Evolutionary conservation across 2,888 invertebrate species (phyloP), one percentile per base, ranked within the genome.

Genomic region (Eupithecia dodoneata): DNA sequence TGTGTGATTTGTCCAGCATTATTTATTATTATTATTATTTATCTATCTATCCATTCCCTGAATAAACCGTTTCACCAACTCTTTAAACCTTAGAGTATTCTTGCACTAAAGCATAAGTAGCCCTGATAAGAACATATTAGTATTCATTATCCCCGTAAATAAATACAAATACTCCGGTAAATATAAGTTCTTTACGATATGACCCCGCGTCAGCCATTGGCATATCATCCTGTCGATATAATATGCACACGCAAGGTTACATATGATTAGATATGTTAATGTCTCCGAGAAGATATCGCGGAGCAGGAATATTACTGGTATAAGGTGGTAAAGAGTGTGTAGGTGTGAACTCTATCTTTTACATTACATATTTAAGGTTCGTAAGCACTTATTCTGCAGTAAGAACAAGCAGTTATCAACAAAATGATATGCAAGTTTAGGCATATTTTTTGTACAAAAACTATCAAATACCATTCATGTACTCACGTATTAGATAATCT

Each of bases 181-280:
- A 65, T 65, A 65, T 65, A 65, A 42, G 9, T 15, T 66, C 47
- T 70, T 45, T 70, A 47, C 47, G 45, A 4, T 45, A 18, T 70
- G 70, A 47, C 70, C 70, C 47, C 70, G 70, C 70, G 13, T 44
- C 41, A 45, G 55, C 52, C 72, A 72, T 76, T 12, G 30, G 55
- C 55, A 72, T 75, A 66, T 75, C 66, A 71, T 74, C 18, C 63
- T 30, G 42, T 66, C 42, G 41, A 66, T 66, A 42, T 74, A 74
- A 74, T 74, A 69, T 69, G 72, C 63, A 74, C 49, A 73, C 13
- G 65, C 77, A 78, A 78, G 75, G 77, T 71, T 65, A 52, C 69
- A 9, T 65, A 30, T 78, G 73, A 75, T 75, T 72, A 77, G 73
- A 71, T 73, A 75, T 75, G 72, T 75, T 72, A 77, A 75, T 72